Evolutionary conservation across 2,113 vertebrate species (phyloP), one percentile per base, ranked within the genome.

Genomic region (Actenoides hombroni): DNA sequence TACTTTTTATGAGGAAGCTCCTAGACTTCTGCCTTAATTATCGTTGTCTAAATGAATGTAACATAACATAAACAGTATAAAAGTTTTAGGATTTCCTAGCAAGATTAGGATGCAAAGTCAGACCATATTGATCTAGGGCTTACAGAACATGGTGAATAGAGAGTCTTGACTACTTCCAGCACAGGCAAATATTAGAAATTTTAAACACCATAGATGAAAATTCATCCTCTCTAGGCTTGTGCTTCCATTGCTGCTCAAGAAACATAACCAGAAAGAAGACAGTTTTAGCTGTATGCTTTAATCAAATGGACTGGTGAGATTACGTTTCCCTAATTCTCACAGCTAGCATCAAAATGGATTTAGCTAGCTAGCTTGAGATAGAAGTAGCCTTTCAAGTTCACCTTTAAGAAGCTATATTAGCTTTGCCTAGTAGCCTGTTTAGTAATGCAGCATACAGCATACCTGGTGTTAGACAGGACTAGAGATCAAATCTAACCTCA

Each of bases 401-500:
- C 93, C 94, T 96, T 93, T 97, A 83, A 81, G 77, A 93, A 92
- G 68, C 70, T 96, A 7, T 89, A 95, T 95, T 97, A 97, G 92
- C 64, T 95, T 73, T 95, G 61, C 73, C 81, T 92, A 64, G 87
- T 90, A 85, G 87, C 37, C 79, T 97, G 71, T 60, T 96, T 95
- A 96, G 94, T 93, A 88, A 97, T 97, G 88, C 94, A 94, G 75
- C 82, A 49, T 90, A 20, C 69, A 92, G 64, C 90, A 67, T 73
- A 89, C 80, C 83, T 93, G 88, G 85, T 78, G 94, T 96, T 93
- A 92, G 79, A 96, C 86, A 85, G 90, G 82, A 94, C 95, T 94
- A 89, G 92, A 96, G 93, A 97, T 97, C 92, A 97, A 93, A 95
- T 95, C 90, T 95, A 96, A 94, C 63, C 94, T 97, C 92, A 97